A percentile compares a stretch with the other conserved stretches of the same genome.
Conservation (phyloP, 2,797 vertebrate species). For the Microctenopoma lineatum region DNA sequence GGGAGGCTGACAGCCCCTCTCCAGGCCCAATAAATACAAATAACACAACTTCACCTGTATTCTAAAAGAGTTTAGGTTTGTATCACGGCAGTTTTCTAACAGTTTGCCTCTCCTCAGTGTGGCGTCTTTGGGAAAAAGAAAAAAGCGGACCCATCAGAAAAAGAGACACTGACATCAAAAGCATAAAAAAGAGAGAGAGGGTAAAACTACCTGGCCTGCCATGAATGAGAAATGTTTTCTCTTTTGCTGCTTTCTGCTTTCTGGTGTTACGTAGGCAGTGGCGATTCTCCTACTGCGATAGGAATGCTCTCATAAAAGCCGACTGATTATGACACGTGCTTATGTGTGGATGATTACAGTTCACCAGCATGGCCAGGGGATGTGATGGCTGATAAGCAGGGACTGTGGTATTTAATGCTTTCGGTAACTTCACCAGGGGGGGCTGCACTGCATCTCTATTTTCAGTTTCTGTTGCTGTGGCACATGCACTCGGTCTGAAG, state of each 20-base stretch:
- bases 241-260: constrained; percentile 57
- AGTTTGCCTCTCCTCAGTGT: constrained; percentile 95
- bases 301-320: constrained; percentile 24
- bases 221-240: constrained; percentile 48
- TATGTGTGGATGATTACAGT: constrained; percentile 50
- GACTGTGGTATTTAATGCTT: constrained; percentile 26
- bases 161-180: constrained; percentile 97
- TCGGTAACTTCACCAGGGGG: constrained; percentile 17
- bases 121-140: constrained; percentile 97
- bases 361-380: constrained; percentile 69
- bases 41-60: background rate
- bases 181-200: constrained; percentile 84
- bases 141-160: constrained; percentile 94
- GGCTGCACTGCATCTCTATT: constrained; percentile 48
- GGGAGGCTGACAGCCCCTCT: background rate
- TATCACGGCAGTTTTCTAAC: constrained; percentile 76
- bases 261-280: constrained; percentile 33
- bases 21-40: constrained; percentile 2
- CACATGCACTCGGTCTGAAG: constrained; percentile 36
- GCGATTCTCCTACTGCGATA: constrained; percentile 36
- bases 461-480: constrained; percentile 26
- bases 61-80: constrained; percentile 5
- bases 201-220: constrained; percentile 68
- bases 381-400: constrained; percentile 49
- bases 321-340: constrained; percentile 38